Percentiles rank a stretch among this genome's conserved stretches.
Evolutionary conservation across 2,797 vertebrate genomes (phyloP).

Genomic region (Allobates femoralis): DNA sequence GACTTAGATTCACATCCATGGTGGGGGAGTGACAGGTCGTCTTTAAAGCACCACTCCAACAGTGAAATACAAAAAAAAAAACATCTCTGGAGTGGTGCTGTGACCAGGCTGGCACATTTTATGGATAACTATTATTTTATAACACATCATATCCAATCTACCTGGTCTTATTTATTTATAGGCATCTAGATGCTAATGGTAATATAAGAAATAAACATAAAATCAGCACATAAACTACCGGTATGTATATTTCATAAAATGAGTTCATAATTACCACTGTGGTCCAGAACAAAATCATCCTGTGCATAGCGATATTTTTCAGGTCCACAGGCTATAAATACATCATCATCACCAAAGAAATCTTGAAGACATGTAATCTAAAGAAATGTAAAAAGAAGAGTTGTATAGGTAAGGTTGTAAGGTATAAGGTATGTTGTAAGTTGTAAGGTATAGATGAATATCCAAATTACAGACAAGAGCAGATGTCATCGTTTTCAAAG

Average conservation of each 20-base stretch:
- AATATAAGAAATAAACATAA: not conserved
- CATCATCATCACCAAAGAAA: conserved; percentile 95
- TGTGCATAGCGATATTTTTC: conserved; percentile 95
- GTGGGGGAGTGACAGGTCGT: too few relatives aligned
- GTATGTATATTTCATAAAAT: not conserved
- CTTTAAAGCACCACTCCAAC: too few relatives aligned
- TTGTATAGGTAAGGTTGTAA: not conserved
- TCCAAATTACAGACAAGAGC: too few relatives aligned
- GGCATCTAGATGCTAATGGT: not conserved
- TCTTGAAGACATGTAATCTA: conserved; percentile 95
- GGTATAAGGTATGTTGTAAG: not conserved
- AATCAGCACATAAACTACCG: not conserved
- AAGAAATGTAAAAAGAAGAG: conserved; percentile 5
- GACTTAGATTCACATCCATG: too few relatives aligned
- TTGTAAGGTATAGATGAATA: not conserved
- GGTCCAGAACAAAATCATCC: conserved; percentile 97
- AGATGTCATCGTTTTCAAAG: too few relatives aligned
- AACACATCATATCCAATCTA: too few relatives aligned
- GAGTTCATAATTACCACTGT: conserved; percentile 81
- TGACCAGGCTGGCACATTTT: too few relatives aligned
- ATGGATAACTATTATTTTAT: too few relatives aligned
- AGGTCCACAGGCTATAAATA: conserved; percentile 95
- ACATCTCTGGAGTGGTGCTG: too few relatives aligned
- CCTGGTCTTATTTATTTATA: too few relatives aligned
- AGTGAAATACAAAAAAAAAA: too few relatives aligned